Evolutionary conservation across 2,888 invertebrate species (phyloP), one percentile per base, ranked within the genome.

Genomic region (Drosophila peninsularis): DNA sequence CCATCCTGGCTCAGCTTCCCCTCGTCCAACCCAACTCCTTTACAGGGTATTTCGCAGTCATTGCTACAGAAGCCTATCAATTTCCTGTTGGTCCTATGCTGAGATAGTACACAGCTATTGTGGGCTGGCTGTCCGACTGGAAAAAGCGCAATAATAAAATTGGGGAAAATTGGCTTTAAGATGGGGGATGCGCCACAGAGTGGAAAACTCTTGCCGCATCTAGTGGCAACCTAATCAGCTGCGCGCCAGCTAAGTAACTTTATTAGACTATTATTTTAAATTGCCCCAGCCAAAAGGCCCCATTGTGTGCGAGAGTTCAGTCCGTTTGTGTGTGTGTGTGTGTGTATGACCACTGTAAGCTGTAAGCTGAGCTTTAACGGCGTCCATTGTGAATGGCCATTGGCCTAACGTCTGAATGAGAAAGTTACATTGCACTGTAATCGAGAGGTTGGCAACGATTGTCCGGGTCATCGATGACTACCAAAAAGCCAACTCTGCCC

Each of bases 181-280:
- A 78, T 75, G 71, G 67, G 65, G 63, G 66, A 67, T 66, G 74
- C 57, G 73, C 56, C 67, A 49, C 64, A 58, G 58, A 37, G 62
- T 41, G 61, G 58, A 56, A 58, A 65, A 54, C 58, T 47, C 71
- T 50, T 72, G 49, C 75, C 62, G 47, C 68, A 66, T 56, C 58
- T 52, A 72, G 62, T 60, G 58, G 65, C 72, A 71, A 73, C 69
- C 82, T 82, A 83, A 83, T 83, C 82, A 83, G 82, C 72, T 84
- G 77, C 65, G 75, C 74, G 79, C 82, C 72, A 80, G 82, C 84
- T 82, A 84, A 83, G 82, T 85, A 84, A 83, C 82, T 83, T 83
- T 83, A 83, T 84, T 82, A 84, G 80, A 78, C 84, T 80, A 84
- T 82, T 82, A 82, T 84, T 82, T 82, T 80, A 83, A 82, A 82